These are phyloP conservation scores for Plutomurus gul DNA, from an alignment of 1,140 invertebrate genomes.

Conservation along the genomic window DNA sequence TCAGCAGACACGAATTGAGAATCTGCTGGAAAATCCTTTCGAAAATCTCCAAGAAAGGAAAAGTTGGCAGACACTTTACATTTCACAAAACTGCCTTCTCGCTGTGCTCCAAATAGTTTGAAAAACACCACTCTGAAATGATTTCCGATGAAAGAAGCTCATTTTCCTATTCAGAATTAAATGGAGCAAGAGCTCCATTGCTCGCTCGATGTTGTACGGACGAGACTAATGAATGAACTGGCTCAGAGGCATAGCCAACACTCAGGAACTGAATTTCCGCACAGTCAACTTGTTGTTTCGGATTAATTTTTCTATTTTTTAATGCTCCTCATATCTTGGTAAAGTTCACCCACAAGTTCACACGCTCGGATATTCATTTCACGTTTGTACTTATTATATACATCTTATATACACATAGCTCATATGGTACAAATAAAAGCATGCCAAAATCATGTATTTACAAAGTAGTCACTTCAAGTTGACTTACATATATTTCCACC, in stretches of 20 bases:
- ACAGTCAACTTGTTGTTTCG: conserved; percentile 1
- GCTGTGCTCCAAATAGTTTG: background rate
- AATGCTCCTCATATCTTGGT: conserved; percentile 20
- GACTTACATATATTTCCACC: too few relatives aligned
- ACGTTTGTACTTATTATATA: too few relatives aligned
- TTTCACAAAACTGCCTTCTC: background rate
- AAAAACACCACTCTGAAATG: background rate
- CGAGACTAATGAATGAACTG: conserved; percentile 20
- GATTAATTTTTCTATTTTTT: conserved; percentile 1
- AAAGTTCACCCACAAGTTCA: conserved; percentile 3
- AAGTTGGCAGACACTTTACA: background rate
- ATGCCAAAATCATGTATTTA: too few relatives aligned
- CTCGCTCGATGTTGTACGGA: conserved; percentile 4
- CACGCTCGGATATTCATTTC: background rate
- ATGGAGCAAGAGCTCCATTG: conserved; percentile 28
- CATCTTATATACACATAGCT: too few relatives aligned
- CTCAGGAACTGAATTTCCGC: conserved; percentile 16
- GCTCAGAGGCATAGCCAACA: background rate
- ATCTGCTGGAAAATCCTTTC: background rate
- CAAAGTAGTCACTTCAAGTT: too few relatives aligned
- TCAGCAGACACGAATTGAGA: background rate
- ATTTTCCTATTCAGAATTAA: background rate
- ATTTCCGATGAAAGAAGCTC: background rate
- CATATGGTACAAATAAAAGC: too few relatives aligned
- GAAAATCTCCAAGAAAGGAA: background rate